Conservation (phyloP, 1,140 invertebrate species). For the Lordiphosa clarofinis region DNA sequence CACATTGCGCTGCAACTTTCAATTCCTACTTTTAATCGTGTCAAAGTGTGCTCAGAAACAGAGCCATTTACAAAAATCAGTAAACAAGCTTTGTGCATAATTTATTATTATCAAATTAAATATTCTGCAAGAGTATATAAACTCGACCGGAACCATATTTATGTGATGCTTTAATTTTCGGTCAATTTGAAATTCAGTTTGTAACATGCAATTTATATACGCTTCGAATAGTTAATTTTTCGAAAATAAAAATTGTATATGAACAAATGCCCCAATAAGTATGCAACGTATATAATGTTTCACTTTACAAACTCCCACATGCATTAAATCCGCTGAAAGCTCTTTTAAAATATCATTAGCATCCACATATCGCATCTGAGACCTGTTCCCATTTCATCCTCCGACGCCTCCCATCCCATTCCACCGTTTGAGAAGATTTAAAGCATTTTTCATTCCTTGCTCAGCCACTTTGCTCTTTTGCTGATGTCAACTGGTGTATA, state of each 20-base stretch:
- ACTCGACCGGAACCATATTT: no score
- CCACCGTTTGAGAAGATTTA: slow-evolving; percentile 40
- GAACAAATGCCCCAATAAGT: slow-evolving; percentile 38
- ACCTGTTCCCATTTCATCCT: slow-evolving; percentile 31
- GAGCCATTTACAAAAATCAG: no score
- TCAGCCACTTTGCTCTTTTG: slow-evolving; percentile 53
- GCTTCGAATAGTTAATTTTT: background rate
- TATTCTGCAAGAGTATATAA: no score
- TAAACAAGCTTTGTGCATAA: no score
- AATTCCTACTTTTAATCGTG: no score
- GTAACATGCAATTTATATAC: background rate
- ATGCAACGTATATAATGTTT: slow-evolving; percentile 50
- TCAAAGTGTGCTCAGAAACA: no score
- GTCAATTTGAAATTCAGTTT: no score
- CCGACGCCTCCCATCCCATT: slow-evolving; percentile 31
- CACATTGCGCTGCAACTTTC: no score
- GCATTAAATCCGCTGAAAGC: slow-evolving; percentile 37
- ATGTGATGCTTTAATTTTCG: no score
- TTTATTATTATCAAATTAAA: no score
- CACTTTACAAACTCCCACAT: slow-evolving; percentile 35
- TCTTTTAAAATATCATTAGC: slow-evolving; percentile 76
- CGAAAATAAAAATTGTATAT: slow-evolving; percentile 26
- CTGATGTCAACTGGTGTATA: slow-evolving; percentile 63
- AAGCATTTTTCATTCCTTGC: slow-evolving; percentile 54
- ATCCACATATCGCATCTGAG: slow-evolving; percentile 66